Percentiles rank a stretch among this genome's conserved stretches.
Evolutionary conservation across 2,797 vertebrate genomes (phyloP).

Genomic region (Darevskia nairensis): DNA sequence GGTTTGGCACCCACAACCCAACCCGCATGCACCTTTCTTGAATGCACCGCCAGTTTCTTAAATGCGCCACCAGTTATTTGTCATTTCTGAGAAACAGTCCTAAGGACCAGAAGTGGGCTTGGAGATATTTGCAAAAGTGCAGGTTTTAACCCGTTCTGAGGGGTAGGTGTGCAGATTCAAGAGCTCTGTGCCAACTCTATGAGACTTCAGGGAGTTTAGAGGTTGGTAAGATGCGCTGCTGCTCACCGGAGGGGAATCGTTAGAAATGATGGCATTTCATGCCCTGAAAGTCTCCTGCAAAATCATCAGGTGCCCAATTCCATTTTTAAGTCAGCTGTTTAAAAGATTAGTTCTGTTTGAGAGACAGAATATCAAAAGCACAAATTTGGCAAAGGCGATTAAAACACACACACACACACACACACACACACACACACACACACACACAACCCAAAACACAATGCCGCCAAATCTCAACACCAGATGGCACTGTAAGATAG

Average conservation of each 20-base stretch:
- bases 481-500: constrained; percentile 22
- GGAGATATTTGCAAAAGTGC: neutral
- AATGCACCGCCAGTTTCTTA: neutral
- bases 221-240: too few species aligned
- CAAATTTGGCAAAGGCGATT: neutral
- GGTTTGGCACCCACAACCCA: neutral
- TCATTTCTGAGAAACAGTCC: neutral
- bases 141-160: neutral
- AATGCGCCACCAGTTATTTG: neutral
- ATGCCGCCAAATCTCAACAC: neutral
- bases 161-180: neutral
- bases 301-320: neutral
- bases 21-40: neutral
- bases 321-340: neutral
- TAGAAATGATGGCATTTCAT: neutral
- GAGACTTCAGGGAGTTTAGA: neutral
- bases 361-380: neutral
- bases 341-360: neutral
- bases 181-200: neutral
- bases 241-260: too few species aligned
- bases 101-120: neutral
- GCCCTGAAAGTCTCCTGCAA: neutral
- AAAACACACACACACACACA: neutral
- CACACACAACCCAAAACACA: neutral
- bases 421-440: too few species aligned